Percentiles rank a stretch among this genome's conserved stretches.
Conservation (phyloP, 1,140 invertebrate genomes). For the Linepithema humile region DNA sequence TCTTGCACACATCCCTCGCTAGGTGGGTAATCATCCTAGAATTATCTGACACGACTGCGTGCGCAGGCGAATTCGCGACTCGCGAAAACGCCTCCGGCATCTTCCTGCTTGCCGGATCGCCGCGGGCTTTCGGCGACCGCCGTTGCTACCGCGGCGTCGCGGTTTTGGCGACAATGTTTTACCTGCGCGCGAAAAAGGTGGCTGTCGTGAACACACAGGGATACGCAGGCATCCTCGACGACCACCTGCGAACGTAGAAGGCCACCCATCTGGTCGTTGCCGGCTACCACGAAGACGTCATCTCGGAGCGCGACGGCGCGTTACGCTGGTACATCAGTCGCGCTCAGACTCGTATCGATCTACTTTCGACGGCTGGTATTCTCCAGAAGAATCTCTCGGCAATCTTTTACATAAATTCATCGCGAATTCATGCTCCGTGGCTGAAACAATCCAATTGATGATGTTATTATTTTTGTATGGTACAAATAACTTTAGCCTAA, state of each 20-base stretch:
- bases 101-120: slow-evolving; percentile 65
- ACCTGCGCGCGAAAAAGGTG: neutral
- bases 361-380: neutral
- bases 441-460: neutral
- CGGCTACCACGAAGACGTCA: neutral
- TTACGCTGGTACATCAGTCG: neutral
- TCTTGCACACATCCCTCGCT: too few species aligned
- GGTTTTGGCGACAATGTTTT: slow-evolving; percentile 59
- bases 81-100: neutral
- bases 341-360: slow-evolving; percentile 4
- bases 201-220: neutral
- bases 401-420: neutral
- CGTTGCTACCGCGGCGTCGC: slow-evolving; percentile 73
- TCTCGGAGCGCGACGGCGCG: neutral
- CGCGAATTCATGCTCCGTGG: neutral
- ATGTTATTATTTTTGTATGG: neutral
- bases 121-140: slow-evolving; percentile 68
- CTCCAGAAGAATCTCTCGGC: neutral
- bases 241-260: neutral
- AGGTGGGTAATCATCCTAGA: too few species aligned
- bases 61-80: neutral
- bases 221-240: neutral
- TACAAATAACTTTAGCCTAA: neutral
- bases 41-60: too few species aligned
- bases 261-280: neutral